Evolutionary conservation across 2,113 vertebrate species (phyloP).

Genomic region (Desmodus rotundus): DNA sequence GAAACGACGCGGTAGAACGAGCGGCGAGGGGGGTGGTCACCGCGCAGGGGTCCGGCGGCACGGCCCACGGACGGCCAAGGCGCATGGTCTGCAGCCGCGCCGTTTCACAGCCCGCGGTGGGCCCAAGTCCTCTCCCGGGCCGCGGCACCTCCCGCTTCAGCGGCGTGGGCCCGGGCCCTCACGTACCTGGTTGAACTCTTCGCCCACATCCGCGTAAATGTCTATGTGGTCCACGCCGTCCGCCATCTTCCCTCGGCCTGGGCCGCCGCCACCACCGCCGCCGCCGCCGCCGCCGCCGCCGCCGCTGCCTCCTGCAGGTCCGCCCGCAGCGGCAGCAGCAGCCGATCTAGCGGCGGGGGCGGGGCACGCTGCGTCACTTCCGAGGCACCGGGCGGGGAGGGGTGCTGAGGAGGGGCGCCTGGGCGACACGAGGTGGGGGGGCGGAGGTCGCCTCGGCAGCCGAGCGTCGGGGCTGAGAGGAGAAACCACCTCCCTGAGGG

Average conservation of each 20-base stretch:
- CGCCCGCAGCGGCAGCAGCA: conserved; percentile 72
- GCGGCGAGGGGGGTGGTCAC: not conserved
- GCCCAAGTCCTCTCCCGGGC: not conserved
- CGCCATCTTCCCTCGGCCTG: conserved; percentile 90
- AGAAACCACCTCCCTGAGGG: rapidly evolving
- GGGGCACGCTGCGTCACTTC: conserved; percentile 74
- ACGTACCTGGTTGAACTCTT: conserved; percentile 95
- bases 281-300: too few relatives aligned
- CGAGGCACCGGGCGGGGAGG: conserved; percentile 12
- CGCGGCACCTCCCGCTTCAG: not conserved
- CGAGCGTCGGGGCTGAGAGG: rapidly evolving
- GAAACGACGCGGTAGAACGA: conserved; percentile 40
- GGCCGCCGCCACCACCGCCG: conserved; percentile 63
- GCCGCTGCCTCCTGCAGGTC: conserved; percentile 65
- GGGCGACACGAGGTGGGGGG: not conserved
- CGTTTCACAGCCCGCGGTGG: conserved; percentile 8
- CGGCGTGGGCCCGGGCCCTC: not conserved
- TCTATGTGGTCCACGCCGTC: conserved; percentile 98
- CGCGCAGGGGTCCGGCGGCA: not conserved
- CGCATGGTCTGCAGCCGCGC: conserved; percentile 44
- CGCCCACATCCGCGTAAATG: conserved; percentile 97
- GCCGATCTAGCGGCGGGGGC: conserved; percentile 65
- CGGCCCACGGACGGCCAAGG: conserved; percentile 54
- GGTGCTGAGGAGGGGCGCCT: not conserved
- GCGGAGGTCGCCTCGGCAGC: rapidly evolving